Base-by-base conservation (phyloP, 2,797 vertebrate species). In the Saxicola maurus region DNA sequence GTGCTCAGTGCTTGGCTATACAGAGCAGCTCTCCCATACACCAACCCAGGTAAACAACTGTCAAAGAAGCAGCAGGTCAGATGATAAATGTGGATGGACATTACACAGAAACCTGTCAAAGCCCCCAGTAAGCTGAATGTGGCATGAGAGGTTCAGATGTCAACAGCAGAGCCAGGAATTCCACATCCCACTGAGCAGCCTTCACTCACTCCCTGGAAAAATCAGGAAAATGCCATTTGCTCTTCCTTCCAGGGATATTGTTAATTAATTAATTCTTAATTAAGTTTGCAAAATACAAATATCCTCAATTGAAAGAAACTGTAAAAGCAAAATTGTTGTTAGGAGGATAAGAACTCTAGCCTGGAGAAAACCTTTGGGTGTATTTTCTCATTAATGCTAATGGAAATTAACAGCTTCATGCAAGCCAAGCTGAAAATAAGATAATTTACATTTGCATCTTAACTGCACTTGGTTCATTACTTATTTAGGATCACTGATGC, bases 251-350 rank as follows among this genome's bases (percentile, higher is more conserved):
- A 75, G 86, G 57, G 62, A 82, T 77, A 71, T 4, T 55, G 68
- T 51, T 90, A 88, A 91, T 91, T 67, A 89, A 93, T 86, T 90
- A 93, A 89, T 74, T 95, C 86, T 92, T 89, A 95, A 95, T 95
- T 92, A 91, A 94, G 78, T 90, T 95, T 92, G 72, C 43, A 88
- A 92, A 95, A 93, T 57, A 91, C 81, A 94, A 91, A 89, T 86
- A 89, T 35, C n/a, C 40, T 90, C 77, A 59, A 92, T 56, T 79
- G 78, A 86, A 94, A 90, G 81, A 37, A 72, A 81, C 37, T 59
- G 53, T 80, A 85, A 77, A 89, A 82, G 30, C 56, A 25, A 90
- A 95, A 89, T 91, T 61, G 71, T 86, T 88, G 48, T 89, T 93
- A 71, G 65, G 33, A 92, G 65, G 51, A 90, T 88, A 53, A 90